Evolutionary conservation across 2,113 vertebrate genomes (phyloP).

Genomic region (Rousettus leschenaultii): DNA sequence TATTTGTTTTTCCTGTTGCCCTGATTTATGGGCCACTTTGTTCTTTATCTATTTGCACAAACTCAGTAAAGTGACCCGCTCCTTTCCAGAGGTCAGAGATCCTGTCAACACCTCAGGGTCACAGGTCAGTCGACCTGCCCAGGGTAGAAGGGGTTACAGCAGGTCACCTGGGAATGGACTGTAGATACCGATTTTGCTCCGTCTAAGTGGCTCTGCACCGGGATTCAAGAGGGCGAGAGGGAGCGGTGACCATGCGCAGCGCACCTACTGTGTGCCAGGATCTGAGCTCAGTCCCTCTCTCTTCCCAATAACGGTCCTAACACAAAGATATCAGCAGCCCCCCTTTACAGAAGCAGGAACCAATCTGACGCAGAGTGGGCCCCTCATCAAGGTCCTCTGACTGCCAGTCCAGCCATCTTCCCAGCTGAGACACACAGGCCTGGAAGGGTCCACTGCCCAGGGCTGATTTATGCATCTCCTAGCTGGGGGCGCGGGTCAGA

Average conservation of each 20-base stretch:
- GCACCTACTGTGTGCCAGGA: accelerated
- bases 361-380: accelerated
- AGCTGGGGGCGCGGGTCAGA: constrained; percentile 49
- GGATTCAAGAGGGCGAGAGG: neutral
- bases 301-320: accelerated
- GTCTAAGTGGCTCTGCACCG: accelerated
- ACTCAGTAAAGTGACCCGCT: constrained; percentile 78
- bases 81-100: constrained; percentile 79
- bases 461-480: constrained; percentile 54
- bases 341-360: neutral
- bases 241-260: neutral
- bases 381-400: neutral
- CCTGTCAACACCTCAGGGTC: constrained; percentile 82
- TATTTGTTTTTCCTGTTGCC: constrained; percentile 71
- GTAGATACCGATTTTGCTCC: neutral
- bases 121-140: constrained; percentile 81
- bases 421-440: neutral
- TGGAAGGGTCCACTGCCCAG: neutral
- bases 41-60: constrained; percentile 86
- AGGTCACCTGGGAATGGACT: constrained; percentile 44
- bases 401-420: neutral
- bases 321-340: accelerated
- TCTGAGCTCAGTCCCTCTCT: neutral
- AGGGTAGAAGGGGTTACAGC: constrained; percentile 66
- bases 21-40: constrained; percentile 85